Conservation (phyloP, 2,888 invertebrate species). For the Anagyrus pseudococci region DNA sequence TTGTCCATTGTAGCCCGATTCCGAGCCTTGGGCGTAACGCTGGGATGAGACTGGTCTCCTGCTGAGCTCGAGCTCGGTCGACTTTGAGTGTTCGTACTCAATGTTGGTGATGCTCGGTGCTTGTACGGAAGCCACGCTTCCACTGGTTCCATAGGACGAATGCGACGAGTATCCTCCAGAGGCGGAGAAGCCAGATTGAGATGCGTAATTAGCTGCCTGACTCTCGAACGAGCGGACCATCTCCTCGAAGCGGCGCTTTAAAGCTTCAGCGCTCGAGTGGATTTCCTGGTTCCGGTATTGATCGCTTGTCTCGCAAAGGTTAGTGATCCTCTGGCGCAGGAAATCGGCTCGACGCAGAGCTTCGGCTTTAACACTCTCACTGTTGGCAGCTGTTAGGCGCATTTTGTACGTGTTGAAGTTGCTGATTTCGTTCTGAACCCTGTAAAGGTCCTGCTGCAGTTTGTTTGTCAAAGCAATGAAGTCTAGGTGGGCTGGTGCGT, state of each 20-base stretch:
- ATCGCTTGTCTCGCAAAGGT: constrained; percentile 27
- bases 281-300: constrained; percentile 24
- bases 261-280: constrained; percentile 15
- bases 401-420: constrained; percentile 32
- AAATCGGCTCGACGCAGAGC: constrained; percentile 12
- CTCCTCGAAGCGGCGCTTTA: constrained; percentile 19
- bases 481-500: constrained; percentile 18
- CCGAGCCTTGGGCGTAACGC: neutral
- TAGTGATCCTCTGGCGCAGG: constrained; percentile 18
- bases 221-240: constrained; percentile 15
- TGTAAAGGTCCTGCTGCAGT: constrained; percentile 37
- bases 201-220: constrained; percentile 13
- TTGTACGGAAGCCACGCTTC: neutral
- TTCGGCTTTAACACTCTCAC: constrained; percentile 7
- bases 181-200: constrained; percentile 12
- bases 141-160: constrained; percentile 30
- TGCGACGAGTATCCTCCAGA: constrained; percentile 10
- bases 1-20: too few relatives aligned
- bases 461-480: constrained; percentile 16
- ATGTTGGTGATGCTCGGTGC: constrained; percentile 27
- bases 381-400: constrained; percentile 27
- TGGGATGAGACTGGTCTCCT: constrained; percentile 10
- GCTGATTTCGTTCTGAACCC: constrained; percentile 39
- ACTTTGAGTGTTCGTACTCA: constrained; percentile 26
- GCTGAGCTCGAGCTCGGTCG: constrained; percentile 27